Base-by-base conservation (phyloP, 2,113 vertebrate species). In the Chiloscyllium plagiosum region DNA sequence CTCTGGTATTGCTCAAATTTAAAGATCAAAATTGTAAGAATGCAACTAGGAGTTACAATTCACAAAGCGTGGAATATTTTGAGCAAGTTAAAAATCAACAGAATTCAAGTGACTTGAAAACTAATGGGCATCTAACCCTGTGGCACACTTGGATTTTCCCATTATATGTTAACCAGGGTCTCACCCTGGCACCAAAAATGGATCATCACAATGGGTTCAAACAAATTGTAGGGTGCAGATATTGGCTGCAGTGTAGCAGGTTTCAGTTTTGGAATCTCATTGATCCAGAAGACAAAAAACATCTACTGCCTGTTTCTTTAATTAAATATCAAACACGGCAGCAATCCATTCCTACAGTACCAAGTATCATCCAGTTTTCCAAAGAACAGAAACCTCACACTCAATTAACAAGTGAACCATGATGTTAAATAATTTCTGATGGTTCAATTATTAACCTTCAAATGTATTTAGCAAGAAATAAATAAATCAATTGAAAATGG, bases 401-500 rank as follows among this genome's bases (percentile, higher is more conserved):
- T 29, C 93, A 70, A 70, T 95, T 95, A 95, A n/a, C 66, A 50
- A n/a, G 68, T 72, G 93, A 95, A 95, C 68, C 12, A 24, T 47
- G 93, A 26, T 94, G 68, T 72, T 95, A 72, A 95, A 72, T 95
- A 95, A 50, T 95, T 70, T 95, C 70, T 95, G 93, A 95, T 95
- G 26, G 66, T 72, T 95, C 68, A 72, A 69, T 95, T 95, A 70
- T 72, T 50, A 95, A 72, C 66, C 68, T 95, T 95, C 68, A 95
- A 72, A 95, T 95, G 66, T 95, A 22, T 72, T 69, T 50, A 72
- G 93, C 66, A 22, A 22, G 37, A 47, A 95, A 95, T 95, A 95
- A 95, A 95, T 95, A 95, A 95, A 95, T 95, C 93, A 95, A 95
- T 95, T 95, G 68, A 68, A 95, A 95, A 70, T 2, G 93, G 68